phyloP scores from a whole-genome alignment of 2,888 invertebrate genomes.

The Acleris sparsana region DNA sequence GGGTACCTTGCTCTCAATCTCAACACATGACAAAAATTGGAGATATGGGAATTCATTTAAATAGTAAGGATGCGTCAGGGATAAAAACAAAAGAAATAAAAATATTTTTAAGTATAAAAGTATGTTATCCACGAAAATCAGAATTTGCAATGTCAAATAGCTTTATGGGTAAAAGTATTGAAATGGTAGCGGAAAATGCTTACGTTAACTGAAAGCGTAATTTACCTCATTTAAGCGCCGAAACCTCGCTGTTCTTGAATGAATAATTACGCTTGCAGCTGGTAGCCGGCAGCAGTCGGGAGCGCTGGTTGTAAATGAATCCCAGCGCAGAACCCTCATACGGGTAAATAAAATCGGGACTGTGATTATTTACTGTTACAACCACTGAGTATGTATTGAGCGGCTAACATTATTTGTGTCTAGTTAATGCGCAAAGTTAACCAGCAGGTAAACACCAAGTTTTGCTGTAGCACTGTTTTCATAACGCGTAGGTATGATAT shows the following conservation, averaged over 20 bases:
- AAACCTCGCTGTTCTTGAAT: conserved; percentile 48
- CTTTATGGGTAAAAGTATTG: not conserved
- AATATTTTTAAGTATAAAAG: no score
- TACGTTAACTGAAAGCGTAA: conserved; percentile 31
- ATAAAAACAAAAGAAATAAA: no score
- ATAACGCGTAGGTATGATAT: no score
- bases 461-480: no score
- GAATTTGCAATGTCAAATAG: no score
- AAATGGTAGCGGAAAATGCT: conserved; percentile 12
- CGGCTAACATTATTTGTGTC: not conserved
- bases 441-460: no score
- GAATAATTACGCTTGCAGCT: conserved; percentile 54
- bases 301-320: conserved; percentile 48
- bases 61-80: no score
- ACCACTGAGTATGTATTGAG: not conserved
- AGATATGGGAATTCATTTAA: no score
- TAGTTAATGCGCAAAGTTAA: no score
- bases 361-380: conserved; percentile 41
- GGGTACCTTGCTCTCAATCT: conserved; percentile 40
- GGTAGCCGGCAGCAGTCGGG: conserved; percentile 45
- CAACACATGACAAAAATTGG: no score
- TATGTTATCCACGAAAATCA: no score
- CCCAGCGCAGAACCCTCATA: conserved; percentile 24
- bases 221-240: conserved; percentile 30
- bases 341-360: conserved; percentile 46